These are phyloP conservation scores for Nematopogon swammerdamellus DNA, from an alignment of 2,888 invertebrate genomes.

Conservation along the genomic window DNA sequence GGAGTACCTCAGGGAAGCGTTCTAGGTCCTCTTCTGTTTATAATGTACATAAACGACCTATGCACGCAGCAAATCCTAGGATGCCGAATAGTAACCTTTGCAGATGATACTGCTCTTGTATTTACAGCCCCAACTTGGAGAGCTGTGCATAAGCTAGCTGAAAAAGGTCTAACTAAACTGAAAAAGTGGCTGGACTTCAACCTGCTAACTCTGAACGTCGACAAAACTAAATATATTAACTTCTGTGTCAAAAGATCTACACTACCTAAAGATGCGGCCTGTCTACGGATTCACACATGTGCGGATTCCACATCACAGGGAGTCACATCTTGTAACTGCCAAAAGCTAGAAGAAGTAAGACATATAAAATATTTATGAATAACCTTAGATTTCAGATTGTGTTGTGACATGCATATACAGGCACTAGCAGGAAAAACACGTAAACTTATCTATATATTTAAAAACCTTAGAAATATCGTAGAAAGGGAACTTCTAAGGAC, in stretches of 20 bases:
- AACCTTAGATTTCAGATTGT: not conserved
- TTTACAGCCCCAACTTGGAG: not conserved
- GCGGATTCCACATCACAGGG: not conserved
- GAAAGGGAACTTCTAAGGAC: not conserved
- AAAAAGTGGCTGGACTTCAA: not conserved
- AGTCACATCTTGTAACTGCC: not conserved
- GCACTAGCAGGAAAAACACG: not conserved
- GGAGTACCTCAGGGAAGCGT: not conserved
- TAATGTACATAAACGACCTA: not conserved
- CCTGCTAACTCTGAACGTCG: not conserved
- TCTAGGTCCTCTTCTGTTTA: not conserved
- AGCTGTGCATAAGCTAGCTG: not conserved
- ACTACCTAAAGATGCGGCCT: not conserved
- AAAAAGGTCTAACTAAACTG: not conserved
- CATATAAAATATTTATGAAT: not conserved
- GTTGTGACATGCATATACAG: not conserved
- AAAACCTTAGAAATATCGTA: not conserved
- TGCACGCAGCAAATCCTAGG: not conserved
- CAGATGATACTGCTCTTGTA: not conserved
- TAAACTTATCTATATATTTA: conserved; percentile 1
- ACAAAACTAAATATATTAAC: not conserved
- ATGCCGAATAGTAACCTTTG: not conserved
- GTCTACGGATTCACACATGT: not conserved
- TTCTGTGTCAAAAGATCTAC: not conserved
- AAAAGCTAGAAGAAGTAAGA: not conserved